Conservation (phyloP, 2,797 vertebrate genomes). For the Enoplosus armatus region DNA sequence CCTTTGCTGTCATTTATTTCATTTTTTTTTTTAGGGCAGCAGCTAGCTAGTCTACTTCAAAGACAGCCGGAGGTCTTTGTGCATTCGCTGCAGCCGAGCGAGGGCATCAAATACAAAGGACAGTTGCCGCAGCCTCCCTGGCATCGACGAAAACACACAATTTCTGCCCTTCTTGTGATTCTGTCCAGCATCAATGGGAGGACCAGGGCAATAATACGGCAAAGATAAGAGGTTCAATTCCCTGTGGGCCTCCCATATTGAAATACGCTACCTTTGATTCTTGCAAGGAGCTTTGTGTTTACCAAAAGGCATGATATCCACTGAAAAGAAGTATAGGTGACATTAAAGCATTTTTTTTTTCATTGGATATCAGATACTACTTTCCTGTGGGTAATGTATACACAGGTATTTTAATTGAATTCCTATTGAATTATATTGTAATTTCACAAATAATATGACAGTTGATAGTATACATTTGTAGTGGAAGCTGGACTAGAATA, state of each 20-base stretch:
- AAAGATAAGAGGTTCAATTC: constrained; percentile 62
- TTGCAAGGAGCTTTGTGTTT: constrained; percentile 35
- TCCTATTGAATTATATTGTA: not conserved
- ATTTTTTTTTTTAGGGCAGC: constrained; percentile 66
- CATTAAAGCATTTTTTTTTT: constrained; percentile 15
- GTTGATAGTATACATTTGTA: not conserved
- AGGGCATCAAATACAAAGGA: constrained; percentile 76
- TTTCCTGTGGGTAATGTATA: not conserved
- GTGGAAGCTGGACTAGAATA: constrained; percentile 3
- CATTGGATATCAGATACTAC: not conserved
- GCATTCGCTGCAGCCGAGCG: constrained; percentile 63
- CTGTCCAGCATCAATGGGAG: constrained; percentile 52
- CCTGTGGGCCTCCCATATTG: constrained; percentile 23
- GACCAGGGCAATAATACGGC: constrained; percentile 38
- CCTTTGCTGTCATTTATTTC: constrained; percentile 72
- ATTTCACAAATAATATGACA: not conserved
- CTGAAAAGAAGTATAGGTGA: not conserved
- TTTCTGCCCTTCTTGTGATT: constrained; percentile 66
- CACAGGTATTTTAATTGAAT: constrained; percentile 7
- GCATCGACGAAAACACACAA: constrained; percentile 64
- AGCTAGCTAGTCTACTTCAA: constrained; percentile 74
- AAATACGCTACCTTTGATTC: constrained; percentile 63
- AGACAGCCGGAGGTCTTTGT: constrained; percentile 77
- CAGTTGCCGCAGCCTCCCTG: constrained; percentile 63
- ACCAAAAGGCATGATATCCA: constrained; percentile 22